Evolutionary conservation across 1,140 invertebrate genomes (phyloP), one percentile per base, ranked within the genome.

Genomic region (Rhizoglyphus robini): DNA sequence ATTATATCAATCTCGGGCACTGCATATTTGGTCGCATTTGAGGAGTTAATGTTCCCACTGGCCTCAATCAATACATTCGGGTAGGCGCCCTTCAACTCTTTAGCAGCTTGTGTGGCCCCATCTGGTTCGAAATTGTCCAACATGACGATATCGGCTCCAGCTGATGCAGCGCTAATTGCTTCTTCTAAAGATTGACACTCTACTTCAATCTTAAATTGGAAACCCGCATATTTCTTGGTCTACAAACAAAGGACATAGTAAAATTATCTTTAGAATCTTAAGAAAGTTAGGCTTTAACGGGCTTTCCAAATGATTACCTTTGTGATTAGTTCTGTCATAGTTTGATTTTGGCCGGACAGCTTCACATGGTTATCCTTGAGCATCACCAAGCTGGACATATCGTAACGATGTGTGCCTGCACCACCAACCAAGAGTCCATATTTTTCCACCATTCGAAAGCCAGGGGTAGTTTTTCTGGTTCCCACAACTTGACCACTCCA

Each of bases 281-380:
- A n/a, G n/a, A n/a, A n/a, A n/a, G n/a, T n/a, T n/a, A n/a, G n/a
- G n/a, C n/a, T n/a, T n/a, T n/a, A n/a, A n/a, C n/a, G n/a, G n/a
- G n/a, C n/a, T n/a, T n/a, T n/a, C n/a, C n/a, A n/a, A n/a, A n/a
- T 41, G 18, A 8, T 25, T 8, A 63, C 62, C 51, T n/a, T 4
- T 25, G 18, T 60, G 31, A 63, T 57, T 20, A 13, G 15, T 27
- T 51, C 47, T 48, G 59, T 46, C 4, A 36, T 25, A 18, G 31
- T 68, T 30, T 71, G 69, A 8, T 78, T 74, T 59, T 72, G 76
- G 15, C 77, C 77, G 30, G 73, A 73, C 23, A 76, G 72, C 72
- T 74, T 74, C 36, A 79, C 74, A 69, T 80, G 79, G 69, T 80
- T 80, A 67, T 79, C 79, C 68, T 79, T 79, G 31, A 80, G 67